Evolutionary conservation across 2,113 vertebrate species (phyloP), one percentile per base, ranked within the genome.

Genomic region (Daphoenositta chrysoptera): DNA sequence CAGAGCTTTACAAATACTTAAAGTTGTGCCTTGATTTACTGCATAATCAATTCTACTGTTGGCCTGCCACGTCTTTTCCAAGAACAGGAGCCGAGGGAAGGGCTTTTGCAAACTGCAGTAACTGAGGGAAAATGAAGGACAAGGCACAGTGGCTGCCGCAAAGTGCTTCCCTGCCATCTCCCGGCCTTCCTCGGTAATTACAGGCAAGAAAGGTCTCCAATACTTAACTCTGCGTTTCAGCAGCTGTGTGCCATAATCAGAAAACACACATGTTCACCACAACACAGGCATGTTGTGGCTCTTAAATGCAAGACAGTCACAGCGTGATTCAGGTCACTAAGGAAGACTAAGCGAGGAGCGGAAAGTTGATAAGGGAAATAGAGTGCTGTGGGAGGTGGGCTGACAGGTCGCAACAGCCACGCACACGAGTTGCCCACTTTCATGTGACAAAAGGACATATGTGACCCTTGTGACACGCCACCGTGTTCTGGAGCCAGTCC

Each of bases 381-480:
- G 3, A 27, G 23, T 21, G 5, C 60, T 42, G 33, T 7, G 12
- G n/a, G 15, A 70, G 37, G 45, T 10, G 8, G 31, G 31, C 58
- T 56, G 27, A 26, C 16, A 15, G 27, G 50, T 61, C 45, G 11
- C 26, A 82, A 51, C 45, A 37, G 31, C 28, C 56, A 39, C 0
- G 0, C 6, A 4, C 9, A 8, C 4, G 13, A 23, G 6, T 8
- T 44, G 24, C 31, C 40, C 14, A 3, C 47, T 45, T 15, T 5
- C 26, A 11, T 3, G 5, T 15, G 28, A 31, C 18, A 11, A 15
- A 70, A 68, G 2, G 12, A 68, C 39, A 20, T 2, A 35, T 0
- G 0, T 1, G 9, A 65, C 23, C 37, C 13, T n/a, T 2, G 0
- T 18, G 54, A 42, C 53, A 44, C 22, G 37, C n/a, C 13, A 26